Conservation (phyloP, 1,140 invertebrate genomes). For the Drosophila auraria region DNA sequence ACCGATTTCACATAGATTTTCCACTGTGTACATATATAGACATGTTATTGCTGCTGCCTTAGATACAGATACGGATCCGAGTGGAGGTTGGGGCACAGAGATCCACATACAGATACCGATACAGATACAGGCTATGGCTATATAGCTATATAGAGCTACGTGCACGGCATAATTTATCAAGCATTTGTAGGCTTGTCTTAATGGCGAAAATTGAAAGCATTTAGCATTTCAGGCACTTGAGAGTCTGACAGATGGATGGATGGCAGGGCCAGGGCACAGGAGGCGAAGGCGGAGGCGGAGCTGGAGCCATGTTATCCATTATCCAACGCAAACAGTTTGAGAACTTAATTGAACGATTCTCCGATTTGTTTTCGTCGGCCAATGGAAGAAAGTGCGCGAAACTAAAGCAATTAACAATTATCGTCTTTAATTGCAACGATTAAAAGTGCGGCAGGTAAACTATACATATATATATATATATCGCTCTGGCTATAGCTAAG, state of each 20-base stretch:
- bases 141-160: constrained; percentile 45
- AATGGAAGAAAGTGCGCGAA: constrained; percentile 52
- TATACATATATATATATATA: background rate
- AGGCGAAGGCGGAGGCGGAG: background rate
- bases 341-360: constrained; percentile 64
- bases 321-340: constrained; percentile 54
- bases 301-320: constrained; percentile 32
- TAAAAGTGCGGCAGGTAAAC: constrained; percentile 48
- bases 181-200: constrained; percentile 79
- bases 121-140: constrained; percentile 38
- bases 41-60: constrained; percentile 25
- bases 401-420: constrained; percentile 69
- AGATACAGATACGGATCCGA: constrained; percentile 47
- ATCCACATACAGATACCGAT: constrained; percentile 9
- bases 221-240: constrained; percentile 71
- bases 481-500: background rate
- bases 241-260: constrained; percentile 11
- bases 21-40: constrained; percentile 15
- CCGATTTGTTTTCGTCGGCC: constrained; percentile 35
- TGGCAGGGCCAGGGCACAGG: background rate
- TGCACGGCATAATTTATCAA: constrained; percentile 73
- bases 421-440: constrained; percentile 66
- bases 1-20: background rate
- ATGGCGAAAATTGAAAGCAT: constrained; percentile 75
- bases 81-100: constrained; percentile 12